These are phyloP conservation scores for Idaea aversata DNA, from an alignment of 2,888 invertebrate genomes.

Conservation along the genomic window DNA sequence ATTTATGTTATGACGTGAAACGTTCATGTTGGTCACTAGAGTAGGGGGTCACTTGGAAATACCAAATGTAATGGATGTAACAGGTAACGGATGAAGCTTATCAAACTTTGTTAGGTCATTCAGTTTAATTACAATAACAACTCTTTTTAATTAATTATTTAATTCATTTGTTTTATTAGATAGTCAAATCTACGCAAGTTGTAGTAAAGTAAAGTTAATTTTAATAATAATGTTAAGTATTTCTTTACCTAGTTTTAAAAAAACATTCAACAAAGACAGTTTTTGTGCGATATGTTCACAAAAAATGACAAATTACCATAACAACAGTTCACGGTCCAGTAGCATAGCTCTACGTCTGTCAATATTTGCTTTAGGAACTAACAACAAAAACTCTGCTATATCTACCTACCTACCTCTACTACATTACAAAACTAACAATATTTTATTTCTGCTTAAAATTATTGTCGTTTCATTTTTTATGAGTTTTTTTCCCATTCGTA, in stretches of 20 bases:
- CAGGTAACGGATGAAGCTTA: no score
- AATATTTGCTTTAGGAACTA: not conserved
- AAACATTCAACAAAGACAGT: not conserved
- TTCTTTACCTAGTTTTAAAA: not conserved
- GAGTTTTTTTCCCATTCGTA: not conserved
- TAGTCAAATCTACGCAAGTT: not conserved
- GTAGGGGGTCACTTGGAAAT: no score
- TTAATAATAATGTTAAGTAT: no score
- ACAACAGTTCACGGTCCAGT: not conserved
- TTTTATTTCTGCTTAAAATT: not conserved
- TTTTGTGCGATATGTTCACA: not conserved
- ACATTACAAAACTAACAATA: not conserved
- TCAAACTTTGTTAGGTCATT: no score
- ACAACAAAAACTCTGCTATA: not conserved
- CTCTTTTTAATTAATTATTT: no score
- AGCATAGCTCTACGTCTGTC: not conserved
- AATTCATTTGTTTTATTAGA: no score
- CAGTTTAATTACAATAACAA: no score
- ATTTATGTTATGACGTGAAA: not conserved
- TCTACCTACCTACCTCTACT: not conserved
- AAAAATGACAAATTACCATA: not conserved
- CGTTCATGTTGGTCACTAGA: not conserved
- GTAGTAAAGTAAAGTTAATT: not conserved
- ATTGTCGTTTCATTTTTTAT: not conserved
- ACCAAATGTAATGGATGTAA: no score